These are phyloP conservation scores for Distichodus sexfasciatus DNA, from an alignment of 2,797 vertebrate genomes.

Conservation along the genomic window DNA sequence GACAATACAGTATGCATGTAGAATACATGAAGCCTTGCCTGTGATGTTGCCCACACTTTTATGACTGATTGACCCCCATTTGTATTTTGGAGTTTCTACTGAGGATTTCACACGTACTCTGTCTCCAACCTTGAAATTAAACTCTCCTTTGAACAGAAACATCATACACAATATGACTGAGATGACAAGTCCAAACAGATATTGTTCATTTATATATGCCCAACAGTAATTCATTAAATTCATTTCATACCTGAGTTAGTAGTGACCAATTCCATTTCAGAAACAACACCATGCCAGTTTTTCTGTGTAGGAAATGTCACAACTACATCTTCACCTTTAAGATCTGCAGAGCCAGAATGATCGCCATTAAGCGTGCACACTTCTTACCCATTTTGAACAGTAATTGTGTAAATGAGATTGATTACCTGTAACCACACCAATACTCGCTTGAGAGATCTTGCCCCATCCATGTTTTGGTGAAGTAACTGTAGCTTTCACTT, in stretches of 20 bases:
- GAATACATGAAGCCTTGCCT: not conserved
- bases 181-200: too few species aligned
- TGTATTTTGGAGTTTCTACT: not conserved
- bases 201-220: too few species aligned
- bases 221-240: too few species aligned
- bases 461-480: not conserved
- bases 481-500: constrained; percentile 8
- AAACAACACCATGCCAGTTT: not conserved
- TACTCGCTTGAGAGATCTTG: not conserved
- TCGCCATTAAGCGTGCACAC: too few species aligned
- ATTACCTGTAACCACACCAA: not conserved
- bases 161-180: too few species aligned
- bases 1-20: not conserved
- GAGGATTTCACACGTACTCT: not conserved
- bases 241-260: not conserved
- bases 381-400: too few species aligned
- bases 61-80: not conserved
- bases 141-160: not conserved
- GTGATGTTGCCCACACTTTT: not conserved
- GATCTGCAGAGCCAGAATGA: not conserved
- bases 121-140: not conserved
- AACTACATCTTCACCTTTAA: not conserved
- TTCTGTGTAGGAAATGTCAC: not conserved
- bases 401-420: too few species aligned
- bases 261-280: not conserved